Percentiles rank a stretch among this genome's conserved stretches.
Conservation (phyloP, 2,797 vertebrate genomes). For the Coccyzus lansbergi region DNA sequence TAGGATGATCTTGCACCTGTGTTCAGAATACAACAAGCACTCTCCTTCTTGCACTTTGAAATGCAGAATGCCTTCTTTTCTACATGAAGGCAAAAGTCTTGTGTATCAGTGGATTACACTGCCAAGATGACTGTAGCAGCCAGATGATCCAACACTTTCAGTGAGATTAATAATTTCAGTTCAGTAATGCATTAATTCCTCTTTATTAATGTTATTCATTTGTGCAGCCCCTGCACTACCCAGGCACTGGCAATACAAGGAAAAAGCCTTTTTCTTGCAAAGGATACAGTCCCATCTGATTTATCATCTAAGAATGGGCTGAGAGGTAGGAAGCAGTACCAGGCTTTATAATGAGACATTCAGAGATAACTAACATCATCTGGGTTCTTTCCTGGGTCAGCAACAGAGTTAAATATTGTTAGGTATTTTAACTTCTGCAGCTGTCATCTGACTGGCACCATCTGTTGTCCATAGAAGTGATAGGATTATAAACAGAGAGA, state of each 20-base stretch:
- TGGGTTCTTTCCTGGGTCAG: neutral
- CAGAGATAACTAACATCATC: neutral
- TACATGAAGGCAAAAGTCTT: neutral
- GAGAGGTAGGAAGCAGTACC: neutral
- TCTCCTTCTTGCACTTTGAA: neutral
- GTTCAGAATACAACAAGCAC: neutral
- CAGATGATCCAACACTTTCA: neutral
- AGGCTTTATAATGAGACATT: neutral
- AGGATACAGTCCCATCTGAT: neutral
- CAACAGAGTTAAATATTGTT: neutral
- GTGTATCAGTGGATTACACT: neutral
- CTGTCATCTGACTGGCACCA: neutral
- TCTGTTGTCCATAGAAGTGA: neutral
- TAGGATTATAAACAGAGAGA: neutral
- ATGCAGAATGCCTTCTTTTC: neutral
- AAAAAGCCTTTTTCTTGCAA: neutral
- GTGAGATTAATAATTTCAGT: neutral
- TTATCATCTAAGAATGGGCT: neutral
- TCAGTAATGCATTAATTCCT: neutral
- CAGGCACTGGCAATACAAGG: neutral
- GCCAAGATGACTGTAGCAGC: neutral
- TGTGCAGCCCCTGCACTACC: neutral
- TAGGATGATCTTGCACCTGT: neutral
- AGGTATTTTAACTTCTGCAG: neutral
- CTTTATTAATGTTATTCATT: neutral